A percentile compares a stretch with the other conserved stretches of the same genome.
Evolutionary conservation across 2,797 vertebrate genomes (phyloP).

Genomic region (Okamejei kenojei): DNA sequence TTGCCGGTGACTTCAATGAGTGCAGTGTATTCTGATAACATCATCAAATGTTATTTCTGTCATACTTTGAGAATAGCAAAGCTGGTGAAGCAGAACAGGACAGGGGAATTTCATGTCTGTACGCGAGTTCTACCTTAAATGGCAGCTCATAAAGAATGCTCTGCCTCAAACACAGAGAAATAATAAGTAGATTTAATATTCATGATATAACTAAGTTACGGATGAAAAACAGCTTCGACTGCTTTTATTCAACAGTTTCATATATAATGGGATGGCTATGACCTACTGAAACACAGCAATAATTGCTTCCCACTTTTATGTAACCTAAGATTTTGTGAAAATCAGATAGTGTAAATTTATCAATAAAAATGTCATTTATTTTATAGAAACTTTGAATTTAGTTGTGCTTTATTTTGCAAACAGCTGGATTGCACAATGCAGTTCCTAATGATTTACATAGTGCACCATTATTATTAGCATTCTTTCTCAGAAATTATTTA

Average conservation of each 20-base stretch:
- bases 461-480: not conserved
- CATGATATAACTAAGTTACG: not conserved
- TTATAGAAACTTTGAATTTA: too few species aligned
- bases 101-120: not conserved
- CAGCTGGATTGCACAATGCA: not conserved
- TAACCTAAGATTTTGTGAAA: not conserved
- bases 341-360: not conserved
- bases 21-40: not conserved
- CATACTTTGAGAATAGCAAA: not conserved
- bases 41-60: not conserved
- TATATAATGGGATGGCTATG: not conserved
- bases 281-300: not conserved
- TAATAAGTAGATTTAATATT: not conserved
- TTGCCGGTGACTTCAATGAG: not conserved
- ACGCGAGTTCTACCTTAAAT: too few species aligned
- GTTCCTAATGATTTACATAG: not conserved
- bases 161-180: too few species aligned
- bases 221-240: not conserved
- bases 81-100: not conserved
- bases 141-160: too few species aligned
- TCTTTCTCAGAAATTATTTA: conserved; percentile 12
- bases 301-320: too few species aligned
- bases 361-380: not conserved
- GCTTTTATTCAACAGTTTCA: not conserved
- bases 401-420: not conserved